phyloP scores from a whole-genome alignment of 2,797 vertebrate genomes.

The Eupleurogrammus muticus region DNA sequence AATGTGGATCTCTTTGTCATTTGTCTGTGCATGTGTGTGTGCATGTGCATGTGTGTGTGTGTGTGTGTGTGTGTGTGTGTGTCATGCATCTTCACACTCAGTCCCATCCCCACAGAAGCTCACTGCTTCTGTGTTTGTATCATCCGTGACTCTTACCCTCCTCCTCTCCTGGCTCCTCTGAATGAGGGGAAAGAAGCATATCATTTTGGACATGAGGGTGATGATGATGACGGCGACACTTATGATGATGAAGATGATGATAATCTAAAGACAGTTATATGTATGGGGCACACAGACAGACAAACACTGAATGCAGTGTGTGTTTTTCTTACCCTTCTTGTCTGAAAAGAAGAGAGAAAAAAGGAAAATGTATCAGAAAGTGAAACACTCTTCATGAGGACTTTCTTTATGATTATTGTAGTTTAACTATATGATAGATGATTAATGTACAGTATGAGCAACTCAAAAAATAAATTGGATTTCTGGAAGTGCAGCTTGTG shows the following conservation, averaged over 20 bases:
- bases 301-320: neutral
- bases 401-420: constrained; percentile 7
- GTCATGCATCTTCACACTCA: constrained; percentile 72
- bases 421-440: constrained; percentile 29
- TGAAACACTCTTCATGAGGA: neutral
- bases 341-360: constrained; percentile 58
- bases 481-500: constrained; percentile 30
- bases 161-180: constrained; percentile 69
- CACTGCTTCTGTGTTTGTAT: constrained; percentile 73
- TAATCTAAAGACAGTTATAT: neutral
- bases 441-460: constrained; percentile 25
- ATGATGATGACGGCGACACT: constrained; percentile 1
- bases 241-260: constrained; percentile 3
- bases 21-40: constrained; percentile 2
- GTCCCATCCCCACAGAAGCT: constrained; percentile 73
- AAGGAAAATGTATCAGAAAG: constrained; percentile 23
- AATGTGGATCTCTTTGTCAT: neutral
- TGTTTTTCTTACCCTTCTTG: constrained; percentile 64
- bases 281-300: constrained; percentile 10
- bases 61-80: constrained; percentile 14
- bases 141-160: constrained; percentile 72
- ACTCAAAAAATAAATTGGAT: constrained; percentile 47
- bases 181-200: constrained; percentile 54
- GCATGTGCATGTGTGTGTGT: constrained; percentile 13
- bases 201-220: constrained; percentile 18